Conservation (phyloP, 2,888 invertebrate species). For the Diaprepes abbreviatus region DNA sequence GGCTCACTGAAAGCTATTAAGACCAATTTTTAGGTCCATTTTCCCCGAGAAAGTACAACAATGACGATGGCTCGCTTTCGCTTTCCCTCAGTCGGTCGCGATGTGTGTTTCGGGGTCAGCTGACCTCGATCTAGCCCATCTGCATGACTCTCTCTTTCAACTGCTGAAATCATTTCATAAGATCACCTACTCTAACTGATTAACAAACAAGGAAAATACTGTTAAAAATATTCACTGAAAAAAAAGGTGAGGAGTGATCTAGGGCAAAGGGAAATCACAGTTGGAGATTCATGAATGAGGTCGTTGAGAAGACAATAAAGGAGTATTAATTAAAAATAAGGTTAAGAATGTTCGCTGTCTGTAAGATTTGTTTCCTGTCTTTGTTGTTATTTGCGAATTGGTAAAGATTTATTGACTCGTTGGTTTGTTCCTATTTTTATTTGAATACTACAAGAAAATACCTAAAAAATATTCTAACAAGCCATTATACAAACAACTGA, state of each 20-base stretch:
- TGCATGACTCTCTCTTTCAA: slow-evolving; percentile 48
- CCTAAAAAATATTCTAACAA: too few species aligned
- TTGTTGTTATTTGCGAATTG: not conserved
- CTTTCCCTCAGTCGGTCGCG: slow-evolving; percentile 33
- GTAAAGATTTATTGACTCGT: not conserved
- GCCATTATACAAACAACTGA: too few species aligned
- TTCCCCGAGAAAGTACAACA: slow-evolving; percentile 44
- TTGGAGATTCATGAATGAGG: not conserved
- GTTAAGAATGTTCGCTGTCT: not conserved
- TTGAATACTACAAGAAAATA: too few species aligned
- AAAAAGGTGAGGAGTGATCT: not conserved
- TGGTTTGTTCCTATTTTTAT: not conserved
- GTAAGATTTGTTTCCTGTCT: slow-evolving; percentile 20
- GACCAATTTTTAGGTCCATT: slow-evolving; percentile 45
- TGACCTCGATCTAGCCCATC: slow-evolving; percentile 41
- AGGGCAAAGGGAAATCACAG: not conserved
- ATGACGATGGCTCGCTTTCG: slow-evolving; percentile 34
- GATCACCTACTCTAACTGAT: not conserved
- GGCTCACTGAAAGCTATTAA: slow-evolving; percentile 40
- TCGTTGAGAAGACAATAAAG: not conserved
- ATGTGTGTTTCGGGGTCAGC: slow-evolving; percentile 43
- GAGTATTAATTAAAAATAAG: not conserved
- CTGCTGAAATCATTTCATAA: slow-evolving; percentile 19
- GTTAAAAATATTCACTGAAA: not conserved
- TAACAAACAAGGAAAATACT: not conserved